Base-by-base conservation (phyloP, 2,797 vertebrate species). In the Brachyalestes nurse region DNA sequence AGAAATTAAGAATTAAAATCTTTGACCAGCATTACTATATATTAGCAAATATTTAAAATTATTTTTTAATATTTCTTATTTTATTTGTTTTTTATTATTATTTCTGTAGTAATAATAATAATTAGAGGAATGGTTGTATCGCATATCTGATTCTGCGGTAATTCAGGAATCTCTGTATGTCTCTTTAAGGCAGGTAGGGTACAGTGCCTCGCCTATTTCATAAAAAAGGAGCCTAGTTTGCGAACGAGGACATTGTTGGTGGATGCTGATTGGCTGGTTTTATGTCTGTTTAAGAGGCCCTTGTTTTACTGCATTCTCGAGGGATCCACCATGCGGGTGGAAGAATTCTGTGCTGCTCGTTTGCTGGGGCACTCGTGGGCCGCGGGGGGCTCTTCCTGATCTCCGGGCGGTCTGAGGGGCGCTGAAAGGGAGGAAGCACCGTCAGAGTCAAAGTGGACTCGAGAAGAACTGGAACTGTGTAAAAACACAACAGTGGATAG, bases 211-310 rank as follows among this genome's bases (percentile, higher is more conserved):
- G 19, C 55, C 73, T 65, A 67, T 65, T 61, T 82, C 16, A 70
- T 38, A n/a, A 80, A 70, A 82, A 76, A 73, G 45, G 67, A 80
- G 62, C 57, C 57, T 62, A 70, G 42, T 75, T 77, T 86, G 75
- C 42, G 78, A 88, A 87, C 72, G 75, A 80, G 87, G 86, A 89
- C 84, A 72, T 77, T 25, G 71, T 81, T 75, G 38, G 28, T 53
- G 71, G 65, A 28, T 7, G 13, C 75, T 80, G 84, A 89, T 83
- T 86, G 88, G 88, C 85, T 83, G 49, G 9, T 3, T n/a, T 19
- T 16, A 74, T 58, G 72, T 88, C 83, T 84, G 87, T 80, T 91
- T 89, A 79, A 69, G 91, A 87, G 90, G 89, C 90, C 87, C 82
- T 34, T 28, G 7, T 67, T 45, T 47, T 51, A 38, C 25, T 2